Conservation (phyloP, 2,113 vertebrate genomes). For the Myodes glareolus region DNA sequence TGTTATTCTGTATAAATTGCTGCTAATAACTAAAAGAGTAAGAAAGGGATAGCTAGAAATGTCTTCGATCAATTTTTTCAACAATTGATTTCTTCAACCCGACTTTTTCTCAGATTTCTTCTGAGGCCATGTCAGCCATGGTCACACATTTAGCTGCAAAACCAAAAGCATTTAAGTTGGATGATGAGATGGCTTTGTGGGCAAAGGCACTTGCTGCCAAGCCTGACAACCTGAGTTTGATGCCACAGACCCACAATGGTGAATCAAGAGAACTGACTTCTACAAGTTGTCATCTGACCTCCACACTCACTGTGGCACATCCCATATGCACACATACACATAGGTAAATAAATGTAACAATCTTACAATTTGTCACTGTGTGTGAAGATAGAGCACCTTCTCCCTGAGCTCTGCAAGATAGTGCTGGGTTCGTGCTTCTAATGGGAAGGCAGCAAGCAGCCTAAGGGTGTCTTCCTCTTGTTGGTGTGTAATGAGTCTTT, state of each 20-base stretch:
- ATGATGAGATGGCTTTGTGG: background rate
- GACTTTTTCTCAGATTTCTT: background rate
- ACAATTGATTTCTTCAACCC: background rate
- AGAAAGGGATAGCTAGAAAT: background rate
- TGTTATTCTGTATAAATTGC: background rate
- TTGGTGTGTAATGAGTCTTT: background rate
- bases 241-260: background rate
- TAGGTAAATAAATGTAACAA: background rate
- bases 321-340: background rate
- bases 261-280: background rate
- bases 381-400: background rate
- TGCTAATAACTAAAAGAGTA: background rate
- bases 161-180: background rate
- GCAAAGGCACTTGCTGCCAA: background rate
- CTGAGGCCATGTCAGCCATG: background rate
- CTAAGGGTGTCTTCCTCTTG: background rate
- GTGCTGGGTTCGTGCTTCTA: background rate
- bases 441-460: background rate
- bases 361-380: background rate
- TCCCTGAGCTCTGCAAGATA: background rate
- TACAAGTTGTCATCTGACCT: background rate
- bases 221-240: background rate
- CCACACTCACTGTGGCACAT: background rate
- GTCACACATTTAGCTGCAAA: background rate
- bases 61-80: background rate